Conservation (phyloP, 2,113 vertebrate genomes). For the Peromyscus californicus region DNA sequence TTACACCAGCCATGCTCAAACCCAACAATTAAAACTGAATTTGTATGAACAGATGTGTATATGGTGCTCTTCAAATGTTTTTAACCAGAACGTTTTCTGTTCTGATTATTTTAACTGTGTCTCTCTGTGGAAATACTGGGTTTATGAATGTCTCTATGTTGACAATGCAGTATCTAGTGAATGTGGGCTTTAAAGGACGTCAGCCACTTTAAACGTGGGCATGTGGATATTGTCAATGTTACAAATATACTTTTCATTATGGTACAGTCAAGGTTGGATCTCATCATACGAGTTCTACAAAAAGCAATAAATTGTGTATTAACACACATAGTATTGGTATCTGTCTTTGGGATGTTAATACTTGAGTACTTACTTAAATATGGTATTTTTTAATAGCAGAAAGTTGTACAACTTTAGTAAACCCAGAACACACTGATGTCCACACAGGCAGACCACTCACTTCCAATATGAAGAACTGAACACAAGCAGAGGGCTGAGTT, state of each 20-base stretch:
- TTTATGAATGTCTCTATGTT: background rate
- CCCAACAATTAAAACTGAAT: conserved; percentile 33
- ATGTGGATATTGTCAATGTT: background rate
- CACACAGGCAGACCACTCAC: background rate
- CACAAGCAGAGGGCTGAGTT: background rate
- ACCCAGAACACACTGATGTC: background rate
- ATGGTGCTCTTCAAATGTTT: background rate
- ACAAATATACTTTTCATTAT: background rate
- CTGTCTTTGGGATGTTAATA: background rate
- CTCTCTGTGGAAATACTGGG: background rate
- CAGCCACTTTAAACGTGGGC: background rate
- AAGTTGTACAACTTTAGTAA: background rate
- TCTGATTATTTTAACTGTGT: background rate
- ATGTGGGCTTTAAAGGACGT: background rate
- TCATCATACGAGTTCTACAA: background rate
- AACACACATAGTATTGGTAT: background rate
- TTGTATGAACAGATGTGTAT: background rate
- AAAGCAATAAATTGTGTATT: background rate
- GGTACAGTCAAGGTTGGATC: background rate
- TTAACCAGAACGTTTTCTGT: conserved; percentile 21
- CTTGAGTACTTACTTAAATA: background rate
- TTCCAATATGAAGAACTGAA: background rate
- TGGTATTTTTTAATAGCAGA: background rate
- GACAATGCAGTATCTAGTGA: background rate
- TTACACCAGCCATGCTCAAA: conserved; percentile 19